Evolutionary conservation across 2,888 invertebrate genomes (phyloP), one percentile per base, ranked within the genome.

Genomic region (Apocheima hispidaria): DNA sequence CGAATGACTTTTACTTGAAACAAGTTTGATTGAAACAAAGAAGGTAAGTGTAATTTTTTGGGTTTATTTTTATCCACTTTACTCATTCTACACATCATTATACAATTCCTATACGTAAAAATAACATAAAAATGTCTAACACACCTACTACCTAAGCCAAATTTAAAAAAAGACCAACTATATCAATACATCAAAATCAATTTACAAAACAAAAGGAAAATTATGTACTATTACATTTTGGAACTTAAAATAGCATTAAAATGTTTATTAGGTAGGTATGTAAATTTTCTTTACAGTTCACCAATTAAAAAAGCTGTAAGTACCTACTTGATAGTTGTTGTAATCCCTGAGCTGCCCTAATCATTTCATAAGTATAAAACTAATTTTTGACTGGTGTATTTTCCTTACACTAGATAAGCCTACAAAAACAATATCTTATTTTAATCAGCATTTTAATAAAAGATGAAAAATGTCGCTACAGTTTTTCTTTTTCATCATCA

Each of bases 381-480:
- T 49, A 35, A 33, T 51, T 38, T 53, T 38, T 53, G 53, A 53
- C 53, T 60, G 53, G 30, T 33, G 6, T 41, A 33, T 23, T 38
- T 41, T 23, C 38, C 23, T 63, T 73, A 71, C 48, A 3, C 59
- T 62, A 65, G 50, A 43, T 59, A 62, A 65, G 33, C 18, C 68
- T 72, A 70, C 56, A 60, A 67, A 65, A 48, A 67, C 52, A 62
- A 61, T 55, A 69, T 68, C 49, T 67, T 65, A 66, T 65, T 44
- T 28, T 36, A 68, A 61, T 60, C 58, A 59, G 64, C 68, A 72
- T 63, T 51, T 50, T 62, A 60, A 70, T 44, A 23, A 30, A 20
- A 48, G 43, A 43, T 43, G 26, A 38, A 41, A 43, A 57, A 35
- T 23, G 43, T 50, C 41, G 26, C 23, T 21, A 21, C 21, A 46